Evolutionary conservation across 2,113 vertebrate species (phyloP).

Genomic region (Otus sunia): DNA sequence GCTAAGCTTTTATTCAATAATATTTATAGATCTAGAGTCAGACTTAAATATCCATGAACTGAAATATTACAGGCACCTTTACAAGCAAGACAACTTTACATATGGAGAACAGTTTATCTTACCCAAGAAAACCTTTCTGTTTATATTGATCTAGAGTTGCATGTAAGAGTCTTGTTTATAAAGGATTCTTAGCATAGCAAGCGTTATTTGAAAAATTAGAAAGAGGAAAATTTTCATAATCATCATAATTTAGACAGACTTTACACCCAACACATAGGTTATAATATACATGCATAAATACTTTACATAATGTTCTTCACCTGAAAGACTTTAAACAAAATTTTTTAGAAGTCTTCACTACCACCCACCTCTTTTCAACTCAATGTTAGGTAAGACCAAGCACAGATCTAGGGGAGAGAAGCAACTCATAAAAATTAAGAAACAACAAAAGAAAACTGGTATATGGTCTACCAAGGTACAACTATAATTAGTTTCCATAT

Average conservation of each 20-base stretch:
- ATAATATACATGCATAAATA: background rate
- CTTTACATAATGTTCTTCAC: background rate
- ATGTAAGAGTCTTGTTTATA: background rate
- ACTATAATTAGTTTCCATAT: background rate
- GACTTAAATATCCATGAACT: background rate
- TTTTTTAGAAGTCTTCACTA: background rate
- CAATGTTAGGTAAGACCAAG: background rate
- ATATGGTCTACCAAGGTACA: background rate
- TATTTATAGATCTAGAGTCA: background rate
- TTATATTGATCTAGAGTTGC: background rate
- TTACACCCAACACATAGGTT: background rate
- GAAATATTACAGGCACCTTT: background rate
- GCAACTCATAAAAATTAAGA: background rate
- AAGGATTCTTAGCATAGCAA: background rate
- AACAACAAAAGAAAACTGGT: background rate
- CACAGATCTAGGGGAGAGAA: background rate
- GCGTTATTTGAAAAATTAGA: background rate
- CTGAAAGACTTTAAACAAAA: background rate
- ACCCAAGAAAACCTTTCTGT: background rate
- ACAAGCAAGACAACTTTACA: background rate
- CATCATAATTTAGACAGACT: background rate
- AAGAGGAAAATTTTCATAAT: background rate
- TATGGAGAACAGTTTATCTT: background rate
- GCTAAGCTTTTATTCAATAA: background rate
- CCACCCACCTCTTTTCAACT: background rate